Evolutionary conservation across 2,888 invertebrate species (phyloP).

Genomic region (Tinea trinotella): DNA sequence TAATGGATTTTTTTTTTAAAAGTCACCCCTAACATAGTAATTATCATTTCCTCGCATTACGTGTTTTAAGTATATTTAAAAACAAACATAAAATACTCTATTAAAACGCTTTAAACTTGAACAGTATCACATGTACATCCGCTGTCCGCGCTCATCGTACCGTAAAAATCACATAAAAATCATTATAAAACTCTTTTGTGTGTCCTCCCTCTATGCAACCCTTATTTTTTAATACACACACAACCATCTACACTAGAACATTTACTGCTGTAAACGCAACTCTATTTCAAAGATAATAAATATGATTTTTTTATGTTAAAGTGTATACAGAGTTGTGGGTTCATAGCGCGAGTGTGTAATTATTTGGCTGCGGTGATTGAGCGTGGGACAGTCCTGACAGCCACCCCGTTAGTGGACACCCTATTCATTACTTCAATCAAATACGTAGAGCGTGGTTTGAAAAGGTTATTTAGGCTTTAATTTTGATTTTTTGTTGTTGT

Average conservation of each 20-base stretch:
- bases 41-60: neutral
- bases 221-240: slow-evolving; percentile 14
- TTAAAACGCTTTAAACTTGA: slow-evolving; percentile 14
- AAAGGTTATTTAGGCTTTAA: neutral
- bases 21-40: too few relatives aligned
- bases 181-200: slow-evolving; percentile 45
- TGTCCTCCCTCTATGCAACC: slow-evolving; percentile 32
- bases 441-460: neutral
- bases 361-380: slow-evolving; percentile 12
- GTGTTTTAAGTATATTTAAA: neutral
- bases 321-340: neutral
- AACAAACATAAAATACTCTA: slow-evolving; percentile 5
- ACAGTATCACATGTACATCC: slow-evolving; percentile 13
- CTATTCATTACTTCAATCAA: slow-evolving; percentile 3
- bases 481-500: neutral
- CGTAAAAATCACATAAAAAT: slow-evolving; percentile 61
- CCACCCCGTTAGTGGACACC: slow-evolving; percentile 3
- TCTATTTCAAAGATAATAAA: neutral
- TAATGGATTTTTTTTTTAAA: too few relatives aligned
- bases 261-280: neutral
- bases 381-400: slow-evolving; percentile 4
- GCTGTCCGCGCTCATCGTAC: slow-evolving; percentile 29
- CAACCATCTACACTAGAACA: neutral
- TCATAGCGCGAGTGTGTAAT: slow-evolving; percentile 13
- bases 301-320: neutral